These are phyloP conservation scores for Caradrina clavipalpis DNA, from an alignment of 2,888 invertebrate species.

Conservation along the genomic window DNA sequence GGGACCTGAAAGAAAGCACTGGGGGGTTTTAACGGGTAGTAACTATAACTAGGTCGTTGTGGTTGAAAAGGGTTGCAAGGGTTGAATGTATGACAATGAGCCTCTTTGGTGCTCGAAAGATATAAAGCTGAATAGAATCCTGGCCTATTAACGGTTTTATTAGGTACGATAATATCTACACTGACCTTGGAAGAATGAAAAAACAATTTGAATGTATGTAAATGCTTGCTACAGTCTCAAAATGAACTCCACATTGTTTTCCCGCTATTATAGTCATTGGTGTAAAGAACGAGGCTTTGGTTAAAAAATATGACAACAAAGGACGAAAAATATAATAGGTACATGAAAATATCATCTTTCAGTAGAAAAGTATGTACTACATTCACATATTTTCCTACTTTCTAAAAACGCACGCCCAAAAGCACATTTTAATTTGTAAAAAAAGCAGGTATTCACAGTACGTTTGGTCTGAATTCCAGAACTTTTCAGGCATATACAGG, in stretches of 20 bases:
- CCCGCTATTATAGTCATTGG: background rate
- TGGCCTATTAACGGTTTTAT: conserved; percentile 29
- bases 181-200: background rate
- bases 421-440: conserved; percentile 49
- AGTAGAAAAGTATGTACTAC: background rate
- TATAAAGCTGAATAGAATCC: conserved; percentile 28
- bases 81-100: conserved; percentile 27
- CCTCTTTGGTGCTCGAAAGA: conserved; percentile 40
- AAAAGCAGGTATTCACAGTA: conserved; percentile 29
- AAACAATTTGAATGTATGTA: background rate
- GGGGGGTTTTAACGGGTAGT: conserved; percentile 16
- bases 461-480: conserved; percentile 41
- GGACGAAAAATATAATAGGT: background rate
- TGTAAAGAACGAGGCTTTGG: too few species aligned
- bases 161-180: background rate
- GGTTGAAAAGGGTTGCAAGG: conserved; percentile 21
- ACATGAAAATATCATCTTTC: background rate
- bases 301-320: too few species aligned
- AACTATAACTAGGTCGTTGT: conserved; percentile 43
- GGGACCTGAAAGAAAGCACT: conserved; percentile 32
- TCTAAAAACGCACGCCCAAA: conserved; percentile 12
- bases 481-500: conserved; percentile 59
- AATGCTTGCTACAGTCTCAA: background rate
- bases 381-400: conserved; percentile 12
- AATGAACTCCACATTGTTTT: background rate